Evolutionary conservation across 2,113 vertebrate species (phyloP).

Genomic region (Gymnogyps californianus): DNA sequence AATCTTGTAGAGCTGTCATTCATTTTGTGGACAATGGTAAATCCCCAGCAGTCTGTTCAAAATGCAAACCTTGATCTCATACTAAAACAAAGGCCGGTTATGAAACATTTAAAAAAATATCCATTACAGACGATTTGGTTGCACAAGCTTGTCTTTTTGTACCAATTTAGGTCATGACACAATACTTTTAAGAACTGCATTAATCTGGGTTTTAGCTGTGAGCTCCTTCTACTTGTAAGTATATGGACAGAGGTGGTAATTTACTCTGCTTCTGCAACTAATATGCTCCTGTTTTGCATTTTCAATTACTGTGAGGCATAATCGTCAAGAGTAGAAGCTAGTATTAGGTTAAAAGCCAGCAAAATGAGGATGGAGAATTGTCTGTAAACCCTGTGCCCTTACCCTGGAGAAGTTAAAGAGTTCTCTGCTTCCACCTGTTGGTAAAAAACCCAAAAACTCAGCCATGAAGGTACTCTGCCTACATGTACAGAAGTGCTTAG

Average conservation of each 20-base stretch:
- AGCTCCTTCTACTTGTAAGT: not conserved
- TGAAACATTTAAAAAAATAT: not conserved
- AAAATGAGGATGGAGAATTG: not conserved
- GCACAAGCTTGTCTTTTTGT: not conserved
- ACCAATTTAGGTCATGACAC: not conserved
- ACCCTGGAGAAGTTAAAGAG: not conserved
- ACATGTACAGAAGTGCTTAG: not conserved
- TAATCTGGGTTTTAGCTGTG: not conserved
- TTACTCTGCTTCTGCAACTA: not conserved
- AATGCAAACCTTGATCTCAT: not conserved
- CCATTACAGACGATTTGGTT: not conserved
- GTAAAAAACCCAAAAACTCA: not conserved
- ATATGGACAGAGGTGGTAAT: not conserved
- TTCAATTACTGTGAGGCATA: not conserved
- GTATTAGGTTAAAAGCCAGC: not conserved
- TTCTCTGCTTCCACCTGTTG: not conserved
- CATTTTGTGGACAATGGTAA: not conserved
- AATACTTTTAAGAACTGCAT: not conserved
- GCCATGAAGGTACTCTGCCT: not conserved
- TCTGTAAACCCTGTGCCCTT: not conserved
- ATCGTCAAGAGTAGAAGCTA: not conserved
- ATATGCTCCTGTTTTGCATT: not conserved
- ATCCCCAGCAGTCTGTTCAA: not conserved
- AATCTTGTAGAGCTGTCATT: not conserved
- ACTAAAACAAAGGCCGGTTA: not conserved